A percentile compares a stretch with the other conserved stretches of the same genome.
Conservation (phyloP, 2,113 vertebrate genomes). For the Phyllostomus hastatus region DNA sequence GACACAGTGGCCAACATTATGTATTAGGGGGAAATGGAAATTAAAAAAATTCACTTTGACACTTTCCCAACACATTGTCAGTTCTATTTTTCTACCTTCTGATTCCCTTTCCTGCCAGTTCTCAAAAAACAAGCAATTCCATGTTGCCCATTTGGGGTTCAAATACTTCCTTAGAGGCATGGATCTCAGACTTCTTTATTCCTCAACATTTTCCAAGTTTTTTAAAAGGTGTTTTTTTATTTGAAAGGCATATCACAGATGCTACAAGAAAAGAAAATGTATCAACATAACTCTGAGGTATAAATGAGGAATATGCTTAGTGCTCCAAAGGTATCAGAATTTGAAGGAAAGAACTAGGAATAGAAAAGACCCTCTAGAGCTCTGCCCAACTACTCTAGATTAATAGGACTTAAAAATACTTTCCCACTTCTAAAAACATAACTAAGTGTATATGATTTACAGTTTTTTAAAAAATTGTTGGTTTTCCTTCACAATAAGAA, state of each 20-base stretch:
- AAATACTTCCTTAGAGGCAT: not conserved
- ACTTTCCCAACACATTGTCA: not conserved
- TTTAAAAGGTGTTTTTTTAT: not conserved
- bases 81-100: not conserved
- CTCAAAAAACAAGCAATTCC: not conserved
- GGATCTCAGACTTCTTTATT: not conserved
- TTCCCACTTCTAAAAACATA: slow-evolving; percentile 29
- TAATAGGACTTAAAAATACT: not conserved
- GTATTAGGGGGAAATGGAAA: not conserved
- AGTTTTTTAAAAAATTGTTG: not conserved
- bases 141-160: not conserved
- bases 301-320: not conserved
- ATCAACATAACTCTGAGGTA: not conserved
- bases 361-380: not conserved
- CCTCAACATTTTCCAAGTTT: not conserved
- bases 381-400: not conserved
- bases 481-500: slow-evolving; percentile 39
- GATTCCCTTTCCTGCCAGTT: not conserved
- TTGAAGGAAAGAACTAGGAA: not conserved
- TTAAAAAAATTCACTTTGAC: not conserved
- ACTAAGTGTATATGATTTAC: slow-evolving; percentile 19
- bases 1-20: not conserved
- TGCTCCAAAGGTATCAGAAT: not conserved
- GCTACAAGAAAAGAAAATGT: not conserved
- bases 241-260: not conserved